Evolutionary conservation across 1,140 invertebrate species (phyloP).

Genomic region (Heliconius congener): DNA sequence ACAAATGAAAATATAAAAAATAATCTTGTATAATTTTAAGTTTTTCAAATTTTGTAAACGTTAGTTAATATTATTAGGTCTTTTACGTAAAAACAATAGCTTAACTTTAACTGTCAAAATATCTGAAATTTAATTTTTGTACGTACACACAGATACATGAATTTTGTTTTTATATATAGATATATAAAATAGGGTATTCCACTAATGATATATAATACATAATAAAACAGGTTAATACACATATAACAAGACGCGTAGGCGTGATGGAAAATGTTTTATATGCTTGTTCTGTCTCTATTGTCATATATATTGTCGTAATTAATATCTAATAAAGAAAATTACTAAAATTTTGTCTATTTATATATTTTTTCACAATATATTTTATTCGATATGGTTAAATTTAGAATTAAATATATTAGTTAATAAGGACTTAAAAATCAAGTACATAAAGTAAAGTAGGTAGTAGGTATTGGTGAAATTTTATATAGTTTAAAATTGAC

Average conservation of each 20-base stretch:
- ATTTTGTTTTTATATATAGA: background rate
- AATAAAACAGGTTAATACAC: constrained; percentile 36
- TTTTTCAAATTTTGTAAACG: too few species aligned
- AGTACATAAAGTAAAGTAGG: too few species aligned
- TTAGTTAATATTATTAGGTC: too few species aligned
- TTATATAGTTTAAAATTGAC: background rate
- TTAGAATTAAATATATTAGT: too few species aligned
- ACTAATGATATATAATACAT: constrained; percentile 45
- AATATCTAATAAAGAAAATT: constrained; percentile 15
- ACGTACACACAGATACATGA: background rate
- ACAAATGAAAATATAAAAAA: too few species aligned
- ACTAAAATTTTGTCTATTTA: background rate
- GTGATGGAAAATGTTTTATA: constrained; percentile 29
- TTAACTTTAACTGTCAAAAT: background rate
- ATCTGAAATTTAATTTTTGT: background rate
- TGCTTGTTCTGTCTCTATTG: constrained; percentile 21
- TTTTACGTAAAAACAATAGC: background rate
- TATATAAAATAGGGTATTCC: constrained; percentile 42
- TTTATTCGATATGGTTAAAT: too few species aligned
- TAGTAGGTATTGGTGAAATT: too few species aligned
- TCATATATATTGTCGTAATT: constrained; percentile 19
- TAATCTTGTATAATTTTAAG: too few species aligned
- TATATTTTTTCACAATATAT: background rate
- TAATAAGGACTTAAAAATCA: too few species aligned
- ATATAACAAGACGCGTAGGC: constrained; percentile 26